These are phyloP conservation scores for Tuberolachnus salignus DNA, from an alignment of 2,888 invertebrate genomes.

Conservation along the genomic window DNA sequence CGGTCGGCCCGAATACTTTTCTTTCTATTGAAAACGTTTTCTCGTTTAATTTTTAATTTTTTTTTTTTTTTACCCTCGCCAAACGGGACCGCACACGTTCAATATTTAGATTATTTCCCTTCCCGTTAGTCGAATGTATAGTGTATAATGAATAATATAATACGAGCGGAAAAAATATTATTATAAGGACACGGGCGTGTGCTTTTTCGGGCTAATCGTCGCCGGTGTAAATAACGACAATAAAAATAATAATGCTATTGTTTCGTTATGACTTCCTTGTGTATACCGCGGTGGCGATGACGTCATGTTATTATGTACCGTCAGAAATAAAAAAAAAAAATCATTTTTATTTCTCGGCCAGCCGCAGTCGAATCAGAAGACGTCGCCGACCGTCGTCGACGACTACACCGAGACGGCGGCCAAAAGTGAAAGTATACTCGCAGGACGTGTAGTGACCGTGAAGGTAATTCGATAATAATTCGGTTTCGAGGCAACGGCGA, in stretches of 20 bases:
- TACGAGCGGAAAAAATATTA: too few relatives aligned
- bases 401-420: background rate
- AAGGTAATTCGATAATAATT: slow-evolving; percentile 57
- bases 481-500: slow-evolving; percentile 45
- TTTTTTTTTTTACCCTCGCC: too few relatives aligned
- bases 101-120: too few relatives aligned
- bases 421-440: slow-evolving; percentile 54
- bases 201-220: too few relatives aligned
- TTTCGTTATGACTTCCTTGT: slow-evolving; percentile 1
- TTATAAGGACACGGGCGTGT: too few relatives aligned
- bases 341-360: background rate
- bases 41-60: too few relatives aligned
- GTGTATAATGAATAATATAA: too few relatives aligned
- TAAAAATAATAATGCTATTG: background rate
- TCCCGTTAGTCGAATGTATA: too few relatives aligned
- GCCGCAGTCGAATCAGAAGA: background rate
- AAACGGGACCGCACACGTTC: too few relatives aligned
- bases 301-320: background rate
- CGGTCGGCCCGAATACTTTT: too few relatives aligned
- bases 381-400: background rate
- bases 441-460: slow-evolving; percentile 54
- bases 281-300: background rate
- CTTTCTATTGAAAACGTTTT: too few relatives aligned
- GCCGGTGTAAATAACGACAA: too few relatives aligned
- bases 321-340: background rate